Evolutionary conservation across 2,113 vertebrate species (phyloP).

Genomic region (Trachemys scripta): DNA sequence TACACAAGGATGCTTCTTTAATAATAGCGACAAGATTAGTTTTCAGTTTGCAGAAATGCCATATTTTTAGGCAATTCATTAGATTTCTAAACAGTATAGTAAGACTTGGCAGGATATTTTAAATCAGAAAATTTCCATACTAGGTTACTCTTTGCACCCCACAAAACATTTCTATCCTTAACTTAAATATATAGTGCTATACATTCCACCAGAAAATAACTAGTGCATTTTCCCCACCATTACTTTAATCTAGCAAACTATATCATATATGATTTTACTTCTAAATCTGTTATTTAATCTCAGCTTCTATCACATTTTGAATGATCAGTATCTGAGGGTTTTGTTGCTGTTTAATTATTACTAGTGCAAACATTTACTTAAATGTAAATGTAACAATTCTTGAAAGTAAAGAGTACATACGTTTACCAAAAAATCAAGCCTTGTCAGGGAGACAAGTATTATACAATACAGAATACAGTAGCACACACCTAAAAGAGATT

Average conservation of each 20-base stretch:
- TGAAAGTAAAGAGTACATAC: background rate
- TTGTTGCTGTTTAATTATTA: background rate
- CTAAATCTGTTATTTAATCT: background rate
- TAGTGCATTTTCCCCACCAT: background rate
- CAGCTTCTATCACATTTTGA: background rate
- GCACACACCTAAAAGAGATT: background rate
- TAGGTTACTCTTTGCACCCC: background rate
- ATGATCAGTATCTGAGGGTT: background rate
- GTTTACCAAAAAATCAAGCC: background rate
- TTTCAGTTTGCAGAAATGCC: background rate
- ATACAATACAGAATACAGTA: background rate
- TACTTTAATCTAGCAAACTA: background rate
- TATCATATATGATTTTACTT: background rate
- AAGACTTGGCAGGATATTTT: background rate
- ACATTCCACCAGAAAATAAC: background rate
- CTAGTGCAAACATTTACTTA: background rate
- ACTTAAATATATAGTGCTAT: background rate
- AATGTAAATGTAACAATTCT: background rate
- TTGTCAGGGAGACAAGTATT: background rate
- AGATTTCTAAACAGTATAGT: background rate
- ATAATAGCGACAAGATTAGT: background rate
- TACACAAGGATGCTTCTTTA: fast-evolving
- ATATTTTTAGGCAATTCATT: background rate
- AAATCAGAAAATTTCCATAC: background rate
- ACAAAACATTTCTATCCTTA: background rate